Percentiles rank a stretch among this genome's conserved stretches.
Evolutionary conservation across 2,113 vertebrate species (phyloP).

Genomic region (Burhinus bistriatus): DNA sequence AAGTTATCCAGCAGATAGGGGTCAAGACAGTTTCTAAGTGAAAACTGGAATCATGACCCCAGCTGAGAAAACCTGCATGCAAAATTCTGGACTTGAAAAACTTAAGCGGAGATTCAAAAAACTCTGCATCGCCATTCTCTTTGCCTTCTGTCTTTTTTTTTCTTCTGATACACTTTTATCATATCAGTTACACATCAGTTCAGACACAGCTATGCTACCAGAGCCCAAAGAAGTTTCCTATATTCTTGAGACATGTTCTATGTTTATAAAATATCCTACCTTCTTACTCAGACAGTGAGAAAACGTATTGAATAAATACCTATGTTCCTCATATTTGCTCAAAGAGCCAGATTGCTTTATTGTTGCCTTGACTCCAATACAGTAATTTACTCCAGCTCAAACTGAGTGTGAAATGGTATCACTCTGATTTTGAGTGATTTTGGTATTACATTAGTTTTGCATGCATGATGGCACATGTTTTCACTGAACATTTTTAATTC

Average conservation of each 20-base stretch:
- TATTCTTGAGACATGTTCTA: neutral
- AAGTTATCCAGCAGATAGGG: neutral
- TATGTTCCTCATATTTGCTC: neutral
- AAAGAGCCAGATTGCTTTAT: neutral
- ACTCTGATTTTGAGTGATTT: neutral
- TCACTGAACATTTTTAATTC: neutral
- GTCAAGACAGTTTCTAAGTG: neutral
- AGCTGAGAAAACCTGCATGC: neutral
- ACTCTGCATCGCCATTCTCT: neutral
- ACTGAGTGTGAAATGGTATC: neutral
- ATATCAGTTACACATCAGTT: neutral
- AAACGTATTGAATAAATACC: neutral
- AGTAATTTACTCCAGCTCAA: neutral
- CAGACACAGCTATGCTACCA: neutral
- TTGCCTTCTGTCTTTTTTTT: neutral
- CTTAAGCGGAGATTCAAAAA: neutral
- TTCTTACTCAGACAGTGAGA: neutral
- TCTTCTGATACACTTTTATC: neutral
- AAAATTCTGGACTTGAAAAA: neutral
- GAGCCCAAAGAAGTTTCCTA: neutral
- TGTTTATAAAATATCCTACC: neutral
- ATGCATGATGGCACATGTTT: neutral
- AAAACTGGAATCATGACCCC: neutral
- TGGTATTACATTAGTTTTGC: neutral
- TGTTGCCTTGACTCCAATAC: neutral